Conservation (phyloP, 2,888 invertebrate genomes). For the Drosophila atripex region DNA sequence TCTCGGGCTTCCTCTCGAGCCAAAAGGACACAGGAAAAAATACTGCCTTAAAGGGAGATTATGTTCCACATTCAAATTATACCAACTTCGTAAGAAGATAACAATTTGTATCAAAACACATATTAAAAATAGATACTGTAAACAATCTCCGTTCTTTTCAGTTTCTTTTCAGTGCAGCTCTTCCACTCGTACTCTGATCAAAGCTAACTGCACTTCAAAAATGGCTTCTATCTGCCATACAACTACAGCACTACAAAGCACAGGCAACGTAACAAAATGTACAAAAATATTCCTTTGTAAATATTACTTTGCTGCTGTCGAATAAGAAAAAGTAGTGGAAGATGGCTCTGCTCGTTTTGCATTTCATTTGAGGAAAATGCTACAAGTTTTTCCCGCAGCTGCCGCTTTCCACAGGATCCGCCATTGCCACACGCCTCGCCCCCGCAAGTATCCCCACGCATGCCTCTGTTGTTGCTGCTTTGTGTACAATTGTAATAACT, state of each 20-base stretch:
- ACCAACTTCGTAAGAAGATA: neutral
- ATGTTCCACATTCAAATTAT: neutral
- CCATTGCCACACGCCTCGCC: neutral
- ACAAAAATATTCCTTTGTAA: conserved; percentile 62
- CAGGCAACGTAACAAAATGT: conserved; percentile 16
- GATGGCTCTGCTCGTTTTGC: conserved; percentile 59
- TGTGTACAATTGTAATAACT: conserved; percentile 76
- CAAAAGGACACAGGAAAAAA: neutral
- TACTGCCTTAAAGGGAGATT: neutral
- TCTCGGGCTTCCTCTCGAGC: neutral
- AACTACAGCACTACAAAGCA: conserved; percentile 35
- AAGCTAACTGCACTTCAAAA: conserved; percentile 76
- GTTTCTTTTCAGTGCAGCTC: conserved; percentile 26
- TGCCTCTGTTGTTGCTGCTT: conserved; percentile 43
- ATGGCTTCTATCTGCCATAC: conserved; percentile 62
- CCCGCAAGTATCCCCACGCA: conserved; percentile 19
- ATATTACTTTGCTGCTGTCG: conserved; percentile 48
- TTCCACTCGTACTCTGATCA: conserved; percentile 52
- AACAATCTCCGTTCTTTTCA: neutral
- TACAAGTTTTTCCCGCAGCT: conserved; percentile 53
- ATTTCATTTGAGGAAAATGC: conserved; percentile 71
- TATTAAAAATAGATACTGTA: neutral
- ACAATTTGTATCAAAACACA: neutral
- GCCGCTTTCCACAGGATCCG: conserved; percentile 5
- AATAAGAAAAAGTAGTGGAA: conserved; percentile 17